Base-by-base conservation (phyloP, 2,797 vertebrate species). In the Cossypha polioptera region DNA sequence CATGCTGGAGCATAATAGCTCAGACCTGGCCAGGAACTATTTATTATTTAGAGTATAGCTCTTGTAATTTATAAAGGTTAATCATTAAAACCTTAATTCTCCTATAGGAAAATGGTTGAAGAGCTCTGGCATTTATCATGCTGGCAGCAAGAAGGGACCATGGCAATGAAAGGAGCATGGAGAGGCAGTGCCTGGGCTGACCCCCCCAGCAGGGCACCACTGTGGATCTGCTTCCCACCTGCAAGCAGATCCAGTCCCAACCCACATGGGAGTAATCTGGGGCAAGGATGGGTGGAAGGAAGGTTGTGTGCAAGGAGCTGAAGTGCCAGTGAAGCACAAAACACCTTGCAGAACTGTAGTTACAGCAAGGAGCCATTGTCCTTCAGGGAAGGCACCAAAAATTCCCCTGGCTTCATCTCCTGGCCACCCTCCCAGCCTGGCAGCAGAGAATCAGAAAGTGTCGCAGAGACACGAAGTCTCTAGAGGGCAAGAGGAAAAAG, bases 61-160 rank as follows among this genome's bases (percentile, higher is more conserved):
- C 58, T 55, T 86, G 78, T 93, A 95, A 96, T 91, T 90, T 90
- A 90, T 76, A 93, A 95, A 95, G 86, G 91, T 90, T 96, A 69
- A 95, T 94, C 87, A 91, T 78, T 88, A 87, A 91, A 93, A 92
- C 73, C 86, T 92, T 69, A 75, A 73, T 91, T 88, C 43, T 86
- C 61, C 47, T 54, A 19, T n/a, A 75, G 51, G 75, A 90, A 92
- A 88, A 86, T 9, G 21, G 54, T 48, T 83, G 78, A 89, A 68
- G 84, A 91, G 54, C 62, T 72, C 55, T 82, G 77, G 50, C 48
- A 78, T 93, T 93, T 82, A 65, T 95, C 69, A 65, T 12, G 20
- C 40, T 62, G 55, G 88, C 66, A 88, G 75, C 43, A 84, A 71
- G 66, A 54, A 73, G 51, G 43, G 29, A 83, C 20, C 33, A 17